Percentiles rank a stretch among this genome's conserved stretches.
Evolutionary conservation across 2,888 invertebrate genomes (phyloP).

Genomic region (Boloria selene): DNA sequence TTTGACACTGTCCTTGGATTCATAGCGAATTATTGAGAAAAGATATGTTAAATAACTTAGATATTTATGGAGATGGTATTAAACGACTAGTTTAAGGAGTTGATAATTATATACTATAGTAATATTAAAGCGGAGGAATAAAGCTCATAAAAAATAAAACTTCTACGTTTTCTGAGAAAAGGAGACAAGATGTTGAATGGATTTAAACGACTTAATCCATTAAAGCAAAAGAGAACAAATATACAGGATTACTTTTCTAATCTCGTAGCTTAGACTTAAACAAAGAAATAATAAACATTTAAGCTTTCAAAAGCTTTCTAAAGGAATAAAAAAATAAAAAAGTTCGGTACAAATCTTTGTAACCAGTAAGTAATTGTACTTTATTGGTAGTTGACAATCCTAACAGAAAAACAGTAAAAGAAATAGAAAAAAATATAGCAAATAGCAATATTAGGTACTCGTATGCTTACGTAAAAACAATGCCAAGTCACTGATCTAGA

Average conservation of each 20-base stretch:
- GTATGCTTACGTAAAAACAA: not conserved
- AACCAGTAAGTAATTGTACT: not conserved
- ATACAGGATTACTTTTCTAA: constrained; percentile 19
- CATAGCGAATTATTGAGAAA: no score
- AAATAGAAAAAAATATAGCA: no score
- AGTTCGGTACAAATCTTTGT: not conserved
- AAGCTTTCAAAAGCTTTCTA: constrained; percentile 1
- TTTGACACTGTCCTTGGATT: no score
- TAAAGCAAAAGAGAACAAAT: constrained; percentile 19
- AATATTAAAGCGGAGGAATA: no score
- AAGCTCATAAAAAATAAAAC: not conserved
- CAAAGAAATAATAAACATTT: constrained; percentile 12
- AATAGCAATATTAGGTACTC: not conserved
- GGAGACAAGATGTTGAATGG: constrained; percentile 13
- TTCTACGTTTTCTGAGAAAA: constrained; percentile 8
- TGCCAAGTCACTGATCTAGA: not conserved
- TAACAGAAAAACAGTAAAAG: no score
- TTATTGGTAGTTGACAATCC: not conserved
- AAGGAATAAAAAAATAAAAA: constrained; percentile 1
- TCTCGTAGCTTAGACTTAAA: constrained; percentile 14
- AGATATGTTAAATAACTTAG: no score
- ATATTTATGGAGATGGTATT: no score
- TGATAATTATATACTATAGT: no score
- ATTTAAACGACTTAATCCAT: constrained; percentile 22
- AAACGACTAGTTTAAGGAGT: no score